Percentiles rank a stretch among this genome's conserved stretches.
Evolutionary conservation across 2,113 vertebrate species (phyloP).

Genomic region (Lycocorax pyrrhopterus): DNA sequence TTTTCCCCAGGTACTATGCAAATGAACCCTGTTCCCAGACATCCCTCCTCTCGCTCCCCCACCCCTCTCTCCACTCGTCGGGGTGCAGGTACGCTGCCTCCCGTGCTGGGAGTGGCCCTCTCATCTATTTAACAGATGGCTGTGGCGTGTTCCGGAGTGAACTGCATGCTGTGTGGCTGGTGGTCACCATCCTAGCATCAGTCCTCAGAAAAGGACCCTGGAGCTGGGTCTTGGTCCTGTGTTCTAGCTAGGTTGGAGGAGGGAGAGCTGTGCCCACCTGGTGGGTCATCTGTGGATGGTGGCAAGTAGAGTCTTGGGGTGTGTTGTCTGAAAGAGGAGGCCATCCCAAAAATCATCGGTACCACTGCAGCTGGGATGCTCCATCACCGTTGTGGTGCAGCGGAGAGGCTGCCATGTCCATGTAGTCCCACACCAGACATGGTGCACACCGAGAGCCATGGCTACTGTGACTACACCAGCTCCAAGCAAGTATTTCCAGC

Average conservation of each 20-base stretch:
- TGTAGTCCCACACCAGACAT: rapidly evolving
- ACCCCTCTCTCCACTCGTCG: rapidly evolving
- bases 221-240: not conserved
- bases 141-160: not conserved
- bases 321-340: not conserved
- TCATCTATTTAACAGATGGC: not conserved
- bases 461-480: not conserved
- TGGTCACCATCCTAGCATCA: not conserved
- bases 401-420: rapidly evolving
- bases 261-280: rapidly evolving
- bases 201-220: not conserved
- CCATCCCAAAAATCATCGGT: not conserved
- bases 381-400: rapidly evolving
- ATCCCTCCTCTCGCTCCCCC: rapidly evolving
- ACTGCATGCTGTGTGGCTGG: rapidly evolving
- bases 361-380: not conserved
- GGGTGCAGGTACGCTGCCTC: not conserved
- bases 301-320: rapidly evolving
- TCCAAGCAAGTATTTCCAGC: not conserved
- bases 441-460: rapidly evolving
- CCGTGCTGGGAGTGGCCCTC: rapidly evolving
- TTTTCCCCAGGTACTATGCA: not conserved
- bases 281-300: rapidly evolving
- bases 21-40: rapidly evolving
- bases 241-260: not conserved